Evolutionary conservation across 2,113 vertebrate species (phyloP).

Genomic region (Labrus mixtus): DNA sequence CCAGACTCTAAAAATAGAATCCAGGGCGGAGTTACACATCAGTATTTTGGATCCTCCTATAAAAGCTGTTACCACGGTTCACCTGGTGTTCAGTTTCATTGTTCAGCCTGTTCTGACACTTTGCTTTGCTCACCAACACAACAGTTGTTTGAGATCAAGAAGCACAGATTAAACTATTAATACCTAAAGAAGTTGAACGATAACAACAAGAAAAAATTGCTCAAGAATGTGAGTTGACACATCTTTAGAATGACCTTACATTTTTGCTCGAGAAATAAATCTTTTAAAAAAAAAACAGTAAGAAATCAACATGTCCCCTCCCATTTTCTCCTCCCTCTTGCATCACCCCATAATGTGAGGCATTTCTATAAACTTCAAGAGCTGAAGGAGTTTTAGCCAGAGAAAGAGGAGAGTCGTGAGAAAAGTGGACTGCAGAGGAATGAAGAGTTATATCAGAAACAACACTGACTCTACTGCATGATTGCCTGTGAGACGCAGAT

Average conservation of each 20-base stretch:
- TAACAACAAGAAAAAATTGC: neutral
- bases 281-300: neutral
- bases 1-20: constrained; percentile 17
- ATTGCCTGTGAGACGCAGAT: constrained; percentile 19
- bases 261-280: no score
- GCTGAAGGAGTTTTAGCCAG: neutral
- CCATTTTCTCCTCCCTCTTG: constrained; percentile 4
- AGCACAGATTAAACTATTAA: neutral
- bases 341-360: neutral
- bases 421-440: neutral
- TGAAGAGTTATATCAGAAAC: neutral
- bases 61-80: neutral
- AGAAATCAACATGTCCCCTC: constrained; percentile 7
- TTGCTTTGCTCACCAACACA: neutral
- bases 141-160: neutral
- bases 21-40: constrained; percentile 6
- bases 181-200: neutral
- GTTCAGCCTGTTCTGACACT: neutral
- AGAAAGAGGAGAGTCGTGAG: neutral
- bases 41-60: constrained; percentile 26
- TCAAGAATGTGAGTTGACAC: neutral
- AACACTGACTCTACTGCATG: constrained; percentile 27
- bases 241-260: neutral
- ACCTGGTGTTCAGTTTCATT: constrained; percentile 2
- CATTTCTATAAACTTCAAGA: constrained; percentile 14